Base-by-base conservation (phyloP, 2,797 vertebrate genomes). In the Manis javanica region DNA sequence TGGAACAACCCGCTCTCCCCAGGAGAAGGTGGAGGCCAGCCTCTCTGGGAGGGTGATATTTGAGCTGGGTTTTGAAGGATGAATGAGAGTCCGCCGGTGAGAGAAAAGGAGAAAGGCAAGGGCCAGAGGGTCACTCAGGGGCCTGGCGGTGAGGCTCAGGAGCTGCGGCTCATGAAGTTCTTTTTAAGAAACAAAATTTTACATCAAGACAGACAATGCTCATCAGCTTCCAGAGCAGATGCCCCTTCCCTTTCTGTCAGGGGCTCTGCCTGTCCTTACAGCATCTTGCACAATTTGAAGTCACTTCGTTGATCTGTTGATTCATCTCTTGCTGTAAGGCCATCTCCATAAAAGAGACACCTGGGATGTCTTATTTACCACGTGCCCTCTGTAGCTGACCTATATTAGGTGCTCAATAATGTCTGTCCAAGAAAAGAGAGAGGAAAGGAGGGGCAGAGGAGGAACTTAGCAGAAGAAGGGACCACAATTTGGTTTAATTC, bases 51-150 rank as follows among this genome's bases (percentile, higher is more conserved):
- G 66, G 78, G 37, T 46, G 71, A 46, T 72, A 13, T 42, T 78
- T 87, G 23, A 84, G 21, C 55, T 61, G 71, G 79, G 55, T 84
- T 94, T 93, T 88, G 81, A 95, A 90, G 96, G 84, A 71, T 94
- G 82, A 55, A 0, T 66, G 91, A 81, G 87, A 96, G 91, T 90
- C 74, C 39, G 1, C 15, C 37, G 49, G 26, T 46, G 81, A 90
- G 49, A 82, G 51, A 61, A 51, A 84, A 87, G n/a, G 31, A 23
- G 46, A 71, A 87, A 82, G 53, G 7, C 24, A 82, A 82, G 31
- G 66, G 23, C 55, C 66, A 12, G 19, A 51, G 26, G 53, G 23
- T 53, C 23, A 19, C 14, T 57, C 42, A 74, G 23, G 37, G 51
- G 24, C 14, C 13, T 18, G 5, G 49, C 2, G 8, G 49, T 9